phyloP scores from a whole-genome alignment of 2,797 vertebrate genomes.

The Squalus acanthias region DNA sequence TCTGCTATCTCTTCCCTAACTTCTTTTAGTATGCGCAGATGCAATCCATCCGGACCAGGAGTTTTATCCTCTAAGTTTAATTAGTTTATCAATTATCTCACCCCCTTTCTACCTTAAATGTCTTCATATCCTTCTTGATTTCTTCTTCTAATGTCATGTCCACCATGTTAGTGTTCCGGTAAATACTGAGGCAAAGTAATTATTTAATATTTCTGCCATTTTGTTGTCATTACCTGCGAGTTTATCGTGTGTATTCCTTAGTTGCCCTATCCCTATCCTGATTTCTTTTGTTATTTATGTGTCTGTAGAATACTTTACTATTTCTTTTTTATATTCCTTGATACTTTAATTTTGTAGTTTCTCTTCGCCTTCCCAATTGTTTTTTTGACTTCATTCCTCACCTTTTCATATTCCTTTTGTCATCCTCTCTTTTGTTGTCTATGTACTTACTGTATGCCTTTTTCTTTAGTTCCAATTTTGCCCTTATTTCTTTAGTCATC shows the following conservation, averaged over 20 bases:
- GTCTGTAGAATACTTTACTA: no score
- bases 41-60: not conserved
- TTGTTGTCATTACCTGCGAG: not conserved
- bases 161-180: not conserved
- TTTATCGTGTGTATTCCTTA: not conserved
- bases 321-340: not conserved
- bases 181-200: not conserved
- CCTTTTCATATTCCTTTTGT: not conserved
- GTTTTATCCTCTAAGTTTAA: not conserved
- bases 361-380: no score
- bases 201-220: not conserved
- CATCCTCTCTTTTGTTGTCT: not conserved
- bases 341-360: not conserved
- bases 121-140: not conserved
- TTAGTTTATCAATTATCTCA: not conserved
- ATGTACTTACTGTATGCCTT: not conserved
- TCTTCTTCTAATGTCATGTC: not conserved
- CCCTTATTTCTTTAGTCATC: not conserved
- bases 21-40: not conserved
- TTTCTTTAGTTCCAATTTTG: not conserved
- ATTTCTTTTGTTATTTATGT: not conserved
- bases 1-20: not conserved
- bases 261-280: not conserved
- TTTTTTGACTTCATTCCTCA: not conserved
- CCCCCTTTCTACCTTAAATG: not conserved